Evolutionary conservation across 30 jellyfish, hydroid and myxozoan genomes (phyloP).

Genomic region (Turritopsis rubra): DNA sequence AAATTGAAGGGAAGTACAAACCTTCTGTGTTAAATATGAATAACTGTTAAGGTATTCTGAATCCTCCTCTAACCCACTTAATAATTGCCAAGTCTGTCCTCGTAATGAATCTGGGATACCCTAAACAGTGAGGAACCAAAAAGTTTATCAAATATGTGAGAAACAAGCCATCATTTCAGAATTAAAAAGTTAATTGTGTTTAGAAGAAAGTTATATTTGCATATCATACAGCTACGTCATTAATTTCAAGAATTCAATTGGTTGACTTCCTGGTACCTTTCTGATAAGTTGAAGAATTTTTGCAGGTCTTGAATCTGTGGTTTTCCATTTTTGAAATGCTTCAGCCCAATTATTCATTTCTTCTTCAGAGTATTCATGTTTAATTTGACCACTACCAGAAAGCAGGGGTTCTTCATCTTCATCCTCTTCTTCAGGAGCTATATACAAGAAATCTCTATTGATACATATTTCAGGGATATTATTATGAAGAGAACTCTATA

Average conservation of each 20-base stretch:
- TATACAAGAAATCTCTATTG: not conserved
- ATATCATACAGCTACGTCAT: too few species aligned
- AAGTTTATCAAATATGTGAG: too few species aligned
- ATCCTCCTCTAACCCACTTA: conserved; percentile 56
- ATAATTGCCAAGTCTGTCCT: conserved; percentile 75
- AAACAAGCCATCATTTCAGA: too few species aligned
- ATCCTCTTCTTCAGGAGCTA: conserved; percentile 47
- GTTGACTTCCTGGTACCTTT: conserved; percentile 33
- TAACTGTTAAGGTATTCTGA: conserved; percentile 48
- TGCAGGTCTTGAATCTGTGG: conserved; percentile 63
- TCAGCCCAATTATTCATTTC: conserved; percentile 66
- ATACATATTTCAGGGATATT: not conserved
- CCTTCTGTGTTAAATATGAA: conserved; percentile 56
- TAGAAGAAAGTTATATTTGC: not conserved
- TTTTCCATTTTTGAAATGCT: conserved; percentile 61
- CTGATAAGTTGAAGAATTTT: conserved; percentile 70
- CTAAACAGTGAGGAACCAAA: conserved; percentile 22
- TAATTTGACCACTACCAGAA: conserved; percentile 82
- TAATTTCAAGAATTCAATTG: not conserved
- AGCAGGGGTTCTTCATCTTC: conserved; percentile 88
- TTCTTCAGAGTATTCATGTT: conserved; percentile 52
- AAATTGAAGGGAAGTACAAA: not conserved
- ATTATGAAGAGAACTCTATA: too few species aligned
- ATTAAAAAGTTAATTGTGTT: not conserved
- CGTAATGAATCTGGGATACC: conserved; percentile 90